A percentile compares a stretch with the other conserved stretches of the same genome.
Conservation (phyloP, 2,797 vertebrate genomes). For the Peromyscus nudipes region DNA sequence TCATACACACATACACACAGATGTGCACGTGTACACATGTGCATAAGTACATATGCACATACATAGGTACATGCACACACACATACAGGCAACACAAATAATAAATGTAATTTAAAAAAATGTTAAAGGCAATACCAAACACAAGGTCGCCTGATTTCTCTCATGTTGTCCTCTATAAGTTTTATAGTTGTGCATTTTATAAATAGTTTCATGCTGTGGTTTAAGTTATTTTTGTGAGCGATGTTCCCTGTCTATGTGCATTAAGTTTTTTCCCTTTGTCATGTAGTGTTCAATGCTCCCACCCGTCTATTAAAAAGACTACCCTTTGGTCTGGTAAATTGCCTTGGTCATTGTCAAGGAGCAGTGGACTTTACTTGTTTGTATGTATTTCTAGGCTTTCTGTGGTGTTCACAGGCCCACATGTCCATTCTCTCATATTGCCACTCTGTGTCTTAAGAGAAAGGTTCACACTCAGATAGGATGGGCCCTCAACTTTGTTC, state of each 20-base stretch:
- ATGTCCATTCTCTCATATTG: background rate
- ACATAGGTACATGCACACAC: background rate
- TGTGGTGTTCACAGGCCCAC: background rate
- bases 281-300: background rate
- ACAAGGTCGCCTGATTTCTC: background rate
- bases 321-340: background rate
- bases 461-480: background rate
- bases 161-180: background rate
- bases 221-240: background rate
- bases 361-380: background rate
- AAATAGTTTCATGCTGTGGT: too few relatives aligned
- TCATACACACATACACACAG: rapidly evolving
- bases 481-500: background rate
- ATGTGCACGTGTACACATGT: too few relatives aligned
- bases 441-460: background rate
- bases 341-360: background rate
- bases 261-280: background rate
- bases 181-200: background rate
- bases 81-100: background rate
- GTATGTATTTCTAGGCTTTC: background rate
- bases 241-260: background rate
- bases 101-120: background rate
- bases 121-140: background rate
- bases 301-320: background rate
- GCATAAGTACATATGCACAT: background rate